A percentile compares a stretch with the other conserved stretches of the same genome.
phyloP scores from a whole-genome alignment of 1,140 invertebrate species.

The Apocrypta bakeri region DNA sequence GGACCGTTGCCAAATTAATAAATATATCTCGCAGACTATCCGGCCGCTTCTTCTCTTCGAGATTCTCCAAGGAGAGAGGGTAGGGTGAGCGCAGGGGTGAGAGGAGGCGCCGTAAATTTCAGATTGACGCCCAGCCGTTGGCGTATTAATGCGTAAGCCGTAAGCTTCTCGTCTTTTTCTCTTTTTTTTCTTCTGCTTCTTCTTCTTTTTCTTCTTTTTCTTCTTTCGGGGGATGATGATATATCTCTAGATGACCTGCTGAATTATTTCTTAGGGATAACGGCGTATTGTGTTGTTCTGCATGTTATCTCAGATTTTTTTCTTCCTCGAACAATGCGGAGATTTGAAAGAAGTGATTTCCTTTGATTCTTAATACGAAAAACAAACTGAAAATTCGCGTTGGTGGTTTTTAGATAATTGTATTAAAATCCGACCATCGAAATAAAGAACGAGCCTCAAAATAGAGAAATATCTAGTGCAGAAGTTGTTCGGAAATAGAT shows the following conservation, averaged over 20 bases:
- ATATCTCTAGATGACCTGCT: conserved; percentile 3
- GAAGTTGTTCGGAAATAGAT: no score
- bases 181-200: background rate
- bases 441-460: no score
- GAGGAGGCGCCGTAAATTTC: conserved; percentile 60
- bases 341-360: no score
- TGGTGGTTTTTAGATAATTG: no score
- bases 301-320: background rate
- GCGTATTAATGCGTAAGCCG: conserved; percentile 16
- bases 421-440: no score
- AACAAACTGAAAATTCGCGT: no score
- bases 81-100: conserved; percentile 26
- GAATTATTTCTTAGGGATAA: conserved; percentile 20
- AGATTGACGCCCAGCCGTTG: conserved; percentile 59
- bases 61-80: background rate
- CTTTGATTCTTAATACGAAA: no score
- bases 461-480: no score
- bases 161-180: background rate
- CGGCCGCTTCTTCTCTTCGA: conserved; percentile 48
- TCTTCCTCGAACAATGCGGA: background rate
- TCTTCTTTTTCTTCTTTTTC: background rate
- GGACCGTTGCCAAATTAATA: conserved; percentile 74
- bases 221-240: conserved; percentile 13
- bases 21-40: conserved; percentile 69
- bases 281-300: no score